Percentiles rank a stretch among this genome's conserved stretches.
Evolutionary conservation across 2,888 invertebrate species (phyloP).

Genomic region (Ophion obscuratus): DNA sequence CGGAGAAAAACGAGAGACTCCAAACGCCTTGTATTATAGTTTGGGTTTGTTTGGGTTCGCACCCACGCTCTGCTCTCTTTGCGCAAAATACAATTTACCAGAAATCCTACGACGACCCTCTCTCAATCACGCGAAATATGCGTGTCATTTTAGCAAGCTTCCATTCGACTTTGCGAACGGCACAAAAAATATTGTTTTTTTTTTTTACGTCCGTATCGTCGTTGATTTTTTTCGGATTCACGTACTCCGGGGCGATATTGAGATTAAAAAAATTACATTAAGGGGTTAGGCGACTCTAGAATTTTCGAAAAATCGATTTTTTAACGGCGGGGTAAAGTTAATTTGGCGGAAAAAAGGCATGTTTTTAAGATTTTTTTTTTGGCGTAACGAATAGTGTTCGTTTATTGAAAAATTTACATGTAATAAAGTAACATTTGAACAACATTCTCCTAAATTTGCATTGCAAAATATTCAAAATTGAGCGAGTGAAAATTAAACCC

Average conservation of each 20-base stretch:
- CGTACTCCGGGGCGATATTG: not conserved
- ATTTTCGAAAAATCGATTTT: no score
- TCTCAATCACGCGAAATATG: conserved; percentile 50
- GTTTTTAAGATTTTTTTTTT: no score
- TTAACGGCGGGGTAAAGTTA: no score
- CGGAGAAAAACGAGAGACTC: conserved; percentile 55
- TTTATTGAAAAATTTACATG: no score
- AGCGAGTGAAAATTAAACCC: no score
- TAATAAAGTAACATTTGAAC: no score
- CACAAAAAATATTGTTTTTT: conserved; percentile 1
- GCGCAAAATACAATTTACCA: conserved; percentile 41
- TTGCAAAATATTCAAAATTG: no score
- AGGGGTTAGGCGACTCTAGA: no score
- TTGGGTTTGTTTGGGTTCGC: conserved; percentile 14
- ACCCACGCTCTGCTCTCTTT: not conserved
- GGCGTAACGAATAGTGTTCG: no score
- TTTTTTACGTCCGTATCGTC: not conserved
- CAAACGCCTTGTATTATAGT: conserved; percentile 35
- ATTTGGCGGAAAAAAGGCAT: no score
- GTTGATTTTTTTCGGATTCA: not conserved
- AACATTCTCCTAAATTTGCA: no score
- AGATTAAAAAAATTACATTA: not conserved
- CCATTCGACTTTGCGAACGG: not conserved
- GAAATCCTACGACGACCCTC: conserved; percentile 16
- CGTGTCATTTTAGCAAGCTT: conserved; percentile 29